These are phyloP conservation scores for Apis laboriosa DNA, from an alignment of 1,140 invertebrate species.

Conservation along the genomic window DNA sequence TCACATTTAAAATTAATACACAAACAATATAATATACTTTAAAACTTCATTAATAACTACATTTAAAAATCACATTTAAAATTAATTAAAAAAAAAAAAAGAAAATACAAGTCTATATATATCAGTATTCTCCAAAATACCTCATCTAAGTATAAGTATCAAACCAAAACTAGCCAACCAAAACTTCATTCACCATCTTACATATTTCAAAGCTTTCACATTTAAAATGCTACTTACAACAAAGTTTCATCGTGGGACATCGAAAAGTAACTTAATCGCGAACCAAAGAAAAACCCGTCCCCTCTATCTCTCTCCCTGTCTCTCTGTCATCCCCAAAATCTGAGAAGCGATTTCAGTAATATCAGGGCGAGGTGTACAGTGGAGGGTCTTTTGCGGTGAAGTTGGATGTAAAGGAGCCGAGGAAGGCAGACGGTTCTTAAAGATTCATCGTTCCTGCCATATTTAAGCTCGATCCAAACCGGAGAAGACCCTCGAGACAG, in stretches of 20 bases:
- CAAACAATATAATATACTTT: too few relatives aligned
- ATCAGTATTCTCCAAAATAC: too few relatives aligned
- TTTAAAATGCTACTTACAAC: conserved; percentile 3
- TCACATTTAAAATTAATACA: too few relatives aligned
- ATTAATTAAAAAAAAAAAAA: too few relatives aligned
- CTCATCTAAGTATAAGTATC: too few relatives aligned
- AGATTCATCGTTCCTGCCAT: conserved; percentile 60
- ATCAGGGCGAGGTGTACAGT: not conserved
- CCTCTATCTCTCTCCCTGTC: not conserved
- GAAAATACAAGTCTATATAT: too few relatives aligned
- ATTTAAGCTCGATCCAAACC: conserved; percentile 55
- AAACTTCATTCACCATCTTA: not conserved
- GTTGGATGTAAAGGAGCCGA: conserved; percentile 24
- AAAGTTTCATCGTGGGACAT: not conserved
- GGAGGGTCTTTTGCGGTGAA: conserved; percentile 25
- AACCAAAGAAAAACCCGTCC: not conserved
- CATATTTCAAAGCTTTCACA: not conserved
- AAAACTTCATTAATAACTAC: too few relatives aligned
- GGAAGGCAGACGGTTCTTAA: conserved; percentile 52
- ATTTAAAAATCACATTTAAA: too few relatives aligned
- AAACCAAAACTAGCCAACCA: too few relatives aligned
- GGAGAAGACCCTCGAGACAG: conserved; percentile 38
- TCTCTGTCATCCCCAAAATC: conserved; percentile 5
- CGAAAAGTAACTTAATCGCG: not conserved
- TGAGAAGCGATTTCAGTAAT: conserved; percentile 39